Evolutionary conservation across 2,888 invertebrate genomes (phyloP).

Genomic region (Spicauda simplicius): DNA sequence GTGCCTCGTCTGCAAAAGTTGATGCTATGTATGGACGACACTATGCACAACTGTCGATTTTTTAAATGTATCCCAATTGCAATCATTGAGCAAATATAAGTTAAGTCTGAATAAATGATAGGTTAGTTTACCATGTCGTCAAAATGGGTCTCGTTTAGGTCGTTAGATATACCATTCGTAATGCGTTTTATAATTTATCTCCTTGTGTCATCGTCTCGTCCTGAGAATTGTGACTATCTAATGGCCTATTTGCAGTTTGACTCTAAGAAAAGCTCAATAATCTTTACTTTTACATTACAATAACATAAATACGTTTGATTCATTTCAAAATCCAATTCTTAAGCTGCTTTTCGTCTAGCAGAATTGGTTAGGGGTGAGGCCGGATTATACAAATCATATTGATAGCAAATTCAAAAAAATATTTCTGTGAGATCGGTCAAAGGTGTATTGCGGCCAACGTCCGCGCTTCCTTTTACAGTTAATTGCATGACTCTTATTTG

Average conservation of each 20-base stretch:
- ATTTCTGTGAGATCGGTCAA: too few relatives aligned
- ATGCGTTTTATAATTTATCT: not conserved
- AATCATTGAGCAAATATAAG: slow-evolving; percentile 13
- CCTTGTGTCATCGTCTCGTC: too few relatives aligned
- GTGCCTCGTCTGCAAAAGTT: slow-evolving; percentile 1
- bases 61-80: slow-evolving; percentile 6
- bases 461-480: too few relatives aligned
- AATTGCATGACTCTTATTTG: too few relatives aligned
- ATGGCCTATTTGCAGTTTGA: not conserved
- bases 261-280: slow-evolving; percentile 4
- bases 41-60: not conserved
- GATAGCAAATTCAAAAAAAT: too few relatives aligned
- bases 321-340: not conserved
- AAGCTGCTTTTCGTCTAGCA: too few relatives aligned
- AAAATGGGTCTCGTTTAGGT: not conserved
- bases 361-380: too few relatives aligned
- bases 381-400: too few relatives aligned
- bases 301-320: not conserved
- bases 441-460: too few relatives aligned
- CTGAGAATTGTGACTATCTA: not conserved
- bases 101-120: slow-evolving; percentile 21
- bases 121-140: slow-evolving; percentile 7
- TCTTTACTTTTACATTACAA: not conserved
- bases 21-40: slow-evolving; percentile 1
- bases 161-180: not conserved